Evolutionary conservation across 2,797 vertebrate species (phyloP).

Genomic region (Leuciscus waleckii): DNA sequence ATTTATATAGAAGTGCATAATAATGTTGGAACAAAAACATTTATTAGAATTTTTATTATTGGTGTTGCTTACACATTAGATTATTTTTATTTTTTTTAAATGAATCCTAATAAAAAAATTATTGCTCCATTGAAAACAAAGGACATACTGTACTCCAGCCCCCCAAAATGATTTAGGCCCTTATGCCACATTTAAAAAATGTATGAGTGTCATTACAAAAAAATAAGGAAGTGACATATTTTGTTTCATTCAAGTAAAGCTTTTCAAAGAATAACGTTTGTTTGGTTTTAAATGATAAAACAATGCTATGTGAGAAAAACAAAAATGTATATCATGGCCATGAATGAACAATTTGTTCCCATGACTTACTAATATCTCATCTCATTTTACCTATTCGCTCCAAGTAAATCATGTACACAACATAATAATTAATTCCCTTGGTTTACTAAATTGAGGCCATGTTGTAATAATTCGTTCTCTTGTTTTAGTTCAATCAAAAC

Average conservation of each 20-base stretch:
- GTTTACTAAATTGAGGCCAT: neutral
- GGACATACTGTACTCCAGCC: neutral
- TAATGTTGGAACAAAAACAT: conserved; percentile 56
- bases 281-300: neutral
- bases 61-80: conserved; percentile 53
- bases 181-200: neutral
- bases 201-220: neutral
- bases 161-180: neutral
- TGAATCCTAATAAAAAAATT: conserved; percentile 34
- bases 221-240: neutral
- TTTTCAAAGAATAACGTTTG: neutral
- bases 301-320: neutral
- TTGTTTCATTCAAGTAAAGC: neutral
- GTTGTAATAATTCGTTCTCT: neutral
- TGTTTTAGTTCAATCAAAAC: neutral
- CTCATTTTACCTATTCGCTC: neutral
- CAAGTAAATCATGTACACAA: neutral
- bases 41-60: conserved; percentile 58
- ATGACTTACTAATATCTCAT: neutral
- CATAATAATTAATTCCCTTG: neutral
- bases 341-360: neutral
- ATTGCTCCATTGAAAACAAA: neutral
- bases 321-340: neutral
- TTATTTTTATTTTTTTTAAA: conserved; percentile 39
- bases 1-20: conserved; percentile 54